phyloP scores from a whole-genome alignment of 2,888 invertebrate genomes.

The Sinotaia quadrata region DNA sequence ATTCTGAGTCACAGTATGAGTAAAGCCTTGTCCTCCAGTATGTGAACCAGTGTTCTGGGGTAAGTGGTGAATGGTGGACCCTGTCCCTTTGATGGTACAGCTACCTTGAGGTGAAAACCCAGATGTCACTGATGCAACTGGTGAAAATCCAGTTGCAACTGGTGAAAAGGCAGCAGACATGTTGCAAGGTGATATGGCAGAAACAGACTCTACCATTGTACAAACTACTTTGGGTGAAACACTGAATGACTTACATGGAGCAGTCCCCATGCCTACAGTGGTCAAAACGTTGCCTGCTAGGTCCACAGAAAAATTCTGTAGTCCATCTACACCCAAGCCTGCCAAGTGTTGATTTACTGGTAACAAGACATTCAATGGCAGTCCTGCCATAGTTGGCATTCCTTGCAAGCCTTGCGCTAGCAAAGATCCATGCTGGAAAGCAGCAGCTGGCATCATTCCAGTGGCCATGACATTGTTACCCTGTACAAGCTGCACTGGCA shows the following conservation, averaged over 20 bases:
- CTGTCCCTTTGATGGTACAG: slow-evolving; percentile 4
- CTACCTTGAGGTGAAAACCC: slow-evolving; percentile 8
- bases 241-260: slow-evolving; percentile 10
- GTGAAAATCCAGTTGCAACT: not conserved
- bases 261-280: slow-evolving; percentile 7
- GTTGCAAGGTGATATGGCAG: not conserved
- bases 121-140: not conserved
- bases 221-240: slow-evolving; percentile 21
- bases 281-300: slow-evolving; percentile 16
- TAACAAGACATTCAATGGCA: slow-evolving; percentile 40
- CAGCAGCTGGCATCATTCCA: slow-evolving; percentile 15
- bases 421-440: slow-evolving; percentile 12
- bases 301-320: slow-evolving; percentile 16
- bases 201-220: slow-evolving; percentile 6
- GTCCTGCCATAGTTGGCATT: slow-evolving; percentile 19
- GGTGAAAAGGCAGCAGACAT: no score
- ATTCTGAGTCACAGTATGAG: slow-evolving; percentile 7
- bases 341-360: slow-evolving; percentile 33
- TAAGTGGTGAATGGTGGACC: slow-evolving; percentile 22
- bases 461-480: slow-evolving; percentile 9
- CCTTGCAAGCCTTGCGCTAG: slow-evolving; percentile 12
- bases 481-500: slow-evolving; percentile 19
- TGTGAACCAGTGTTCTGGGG: slow-evolving; percentile 16
- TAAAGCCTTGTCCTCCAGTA: not conserved
- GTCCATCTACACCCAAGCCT: slow-evolving; percentile 15